Base-by-base conservation (phyloP, 35 echinoderm and acorn worm species). In the Chiridota heheva region DNA sequence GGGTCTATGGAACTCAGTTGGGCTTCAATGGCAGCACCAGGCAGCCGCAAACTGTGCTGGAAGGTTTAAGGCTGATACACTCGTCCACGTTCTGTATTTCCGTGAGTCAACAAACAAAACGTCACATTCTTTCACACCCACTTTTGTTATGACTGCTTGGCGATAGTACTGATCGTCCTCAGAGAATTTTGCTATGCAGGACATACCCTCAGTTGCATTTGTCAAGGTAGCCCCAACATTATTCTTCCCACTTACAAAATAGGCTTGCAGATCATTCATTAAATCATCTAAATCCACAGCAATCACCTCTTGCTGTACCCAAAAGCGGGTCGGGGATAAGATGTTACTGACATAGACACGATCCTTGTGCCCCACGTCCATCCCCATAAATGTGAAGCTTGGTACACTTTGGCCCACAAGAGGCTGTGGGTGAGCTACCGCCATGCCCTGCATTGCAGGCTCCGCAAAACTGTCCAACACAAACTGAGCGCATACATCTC, bases 21-120 rank as follows among this genome's bases (percentile, higher is more conserved):
- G 18, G 60, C 87, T 63, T 84, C 78, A 4, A 93, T 83, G 36
- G 90, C 90, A 83, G 86, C 65, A 46, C 77, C 78, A 58, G 90
- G 90, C 17, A 88, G 64, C 30, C 72, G 86, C 45, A 34, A 93
- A 88, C 27, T 93, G 46, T 28, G 81, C 47, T 39, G 69, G 74
- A 2, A 88, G 66, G 10, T 47, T 62, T 60, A 93, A 36, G 37
- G 72, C 72, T 2, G 75, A 65, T 20, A 63, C 35, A 32, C n/a
- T 76, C 7, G 66, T 85, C 31, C 82, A 63, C 56, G n/a, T n/a
- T 86, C 90, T 4, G 77, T 72, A 65, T 93, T 93, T 26, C 90
- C 90, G 84, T 88, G n/a, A 93, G 44, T 93, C 90, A 27, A 93
- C 85, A 84, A 93, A 93, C 20, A 83, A 82, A 20, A 88, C 84